Evolutionary conservation across 2,888 invertebrate genomes (phyloP).

Genomic region (Vanessa cardui): DNA sequence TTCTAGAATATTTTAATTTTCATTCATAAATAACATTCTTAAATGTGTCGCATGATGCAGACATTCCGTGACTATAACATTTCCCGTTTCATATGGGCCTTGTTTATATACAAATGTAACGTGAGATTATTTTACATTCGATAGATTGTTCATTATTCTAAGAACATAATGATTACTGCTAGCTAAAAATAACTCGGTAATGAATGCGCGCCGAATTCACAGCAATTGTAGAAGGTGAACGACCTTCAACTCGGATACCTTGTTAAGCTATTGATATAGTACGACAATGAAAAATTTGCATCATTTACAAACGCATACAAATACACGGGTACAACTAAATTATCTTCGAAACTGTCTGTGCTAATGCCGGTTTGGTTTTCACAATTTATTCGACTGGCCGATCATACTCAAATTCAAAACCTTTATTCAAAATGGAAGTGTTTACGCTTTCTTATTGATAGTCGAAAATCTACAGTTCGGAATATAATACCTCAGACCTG

Average conservation of each 20-base stretch:
- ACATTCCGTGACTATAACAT: neutral
- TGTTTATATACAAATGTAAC: neutral
- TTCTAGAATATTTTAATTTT: neutral
- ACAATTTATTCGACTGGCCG: no score
- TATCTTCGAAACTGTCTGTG: no score
- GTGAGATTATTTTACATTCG: conserved; percentile 13
- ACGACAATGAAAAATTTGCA: conserved; percentile 13
- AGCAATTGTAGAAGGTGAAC: conserved; percentile 37
- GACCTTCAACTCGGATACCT: conserved; percentile 30
- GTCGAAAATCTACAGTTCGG: no score
- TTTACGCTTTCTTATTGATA: no score
- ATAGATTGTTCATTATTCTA: conserved; percentile 25
- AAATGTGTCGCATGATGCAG: neutral
- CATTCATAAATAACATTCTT: neutral
- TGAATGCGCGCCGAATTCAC: conserved; percentile 34
- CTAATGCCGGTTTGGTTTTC: no score
- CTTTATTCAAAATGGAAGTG: no score
- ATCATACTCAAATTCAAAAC: no score
- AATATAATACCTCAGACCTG: no score
- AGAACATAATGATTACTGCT: conserved; percentile 22
- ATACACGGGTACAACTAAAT: no score
- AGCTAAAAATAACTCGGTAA: conserved; percentile 27
- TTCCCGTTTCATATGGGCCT: neutral
- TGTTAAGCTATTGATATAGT: conserved; percentile 22
- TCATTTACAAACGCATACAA: conserved; percentile 2